phyloP scores from a whole-genome alignment of 1,140 invertebrate species.

The Drosophila arizonae region DNA sequence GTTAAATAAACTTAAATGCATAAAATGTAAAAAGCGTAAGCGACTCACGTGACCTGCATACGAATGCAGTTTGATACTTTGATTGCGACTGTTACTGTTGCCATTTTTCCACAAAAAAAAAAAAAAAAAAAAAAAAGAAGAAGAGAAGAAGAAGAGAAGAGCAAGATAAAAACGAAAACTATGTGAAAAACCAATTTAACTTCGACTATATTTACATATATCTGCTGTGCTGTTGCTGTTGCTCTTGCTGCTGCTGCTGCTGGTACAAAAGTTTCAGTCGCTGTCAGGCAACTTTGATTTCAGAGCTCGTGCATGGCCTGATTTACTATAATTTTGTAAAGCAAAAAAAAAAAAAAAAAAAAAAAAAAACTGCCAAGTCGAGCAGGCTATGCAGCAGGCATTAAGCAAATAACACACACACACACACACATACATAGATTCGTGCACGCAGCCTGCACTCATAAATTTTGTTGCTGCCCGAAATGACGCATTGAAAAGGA shows the following conservation, averaged over 20 bases:
- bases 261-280: conserved; percentile 53
- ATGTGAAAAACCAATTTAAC: conserved; percentile 72
- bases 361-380: conserved; percentile 50
- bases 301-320: conserved; percentile 66
- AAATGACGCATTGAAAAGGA: conserved; percentile 55
- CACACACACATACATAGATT: conserved; percentile 3
- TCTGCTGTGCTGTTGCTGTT: conserved; percentile 6
- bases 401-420: conserved; percentile 36
- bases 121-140: background rate
- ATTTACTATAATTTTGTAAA: conserved; percentile 76
- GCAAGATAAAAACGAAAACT: conserved; percentile 26
- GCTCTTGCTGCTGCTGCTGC: conserved; percentile 9
- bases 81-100: conserved; percentile 1
- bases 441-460: conserved; percentile 35
- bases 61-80: conserved; percentile 39
- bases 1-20: conserved; percentile 54
- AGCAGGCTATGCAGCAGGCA: conserved; percentile 44
- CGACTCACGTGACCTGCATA: conserved; percentile 62
- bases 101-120: background rate
- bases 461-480: conserved; percentile 52
- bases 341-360: conserved; percentile 65
- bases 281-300: conserved; percentile 63
- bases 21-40: conserved; percentile 47
- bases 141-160: too few species aligned
- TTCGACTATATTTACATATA: conserved; percentile 23